phyloP scores from a whole-genome alignment of 1,140 invertebrate species.

The Bombyx mandarina region DNA sequence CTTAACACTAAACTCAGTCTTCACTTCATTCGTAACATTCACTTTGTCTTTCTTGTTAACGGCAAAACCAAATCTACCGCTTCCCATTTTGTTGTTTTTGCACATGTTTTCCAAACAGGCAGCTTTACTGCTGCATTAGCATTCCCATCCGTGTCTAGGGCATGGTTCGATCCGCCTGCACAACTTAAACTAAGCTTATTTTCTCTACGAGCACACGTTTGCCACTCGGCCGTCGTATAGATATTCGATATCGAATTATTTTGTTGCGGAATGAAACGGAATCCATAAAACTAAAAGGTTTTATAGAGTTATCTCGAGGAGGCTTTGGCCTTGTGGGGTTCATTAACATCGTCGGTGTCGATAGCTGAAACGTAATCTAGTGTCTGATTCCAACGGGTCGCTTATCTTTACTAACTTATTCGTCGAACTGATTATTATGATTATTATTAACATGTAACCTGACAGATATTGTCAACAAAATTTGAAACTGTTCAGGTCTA shows the following conservation, averaged over 20 bases:
- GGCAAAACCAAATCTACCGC: slow-evolving; percentile 51
- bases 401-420: slow-evolving; percentile 31
- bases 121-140: slow-evolving; percentile 21
- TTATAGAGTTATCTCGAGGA: slow-evolving; percentile 57
- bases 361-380: slow-evolving; percentile 60
- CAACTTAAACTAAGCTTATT: slow-evolving; percentile 31
- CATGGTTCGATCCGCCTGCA: slow-evolving; percentile 28
- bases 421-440: slow-evolving; percentile 2
- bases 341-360: slow-evolving; percentile 48
- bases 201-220: slow-evolving; percentile 24
- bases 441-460: no score
- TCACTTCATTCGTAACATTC: slow-evolving; percentile 29
- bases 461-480: no score
- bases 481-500: no score
- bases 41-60: slow-evolving; percentile 53
- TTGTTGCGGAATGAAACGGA: slow-evolving; percentile 53
- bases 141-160: slow-evolving; percentile 26
- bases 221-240: slow-evolving; percentile 47
- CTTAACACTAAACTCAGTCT: slow-evolving; percentile 67
- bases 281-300: slow-evolving; percentile 63
- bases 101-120: slow-evolving; percentile 19
- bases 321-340: slow-evolving; percentile 60
- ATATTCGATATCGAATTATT: slow-evolving; percentile 58
- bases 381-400: slow-evolving; percentile 45
- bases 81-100: slow-evolving; percentile 49